Evolutionary conservation across 2,888 invertebrate species (phyloP).

Genomic region (Tubulanus polymorphus): DNA sequence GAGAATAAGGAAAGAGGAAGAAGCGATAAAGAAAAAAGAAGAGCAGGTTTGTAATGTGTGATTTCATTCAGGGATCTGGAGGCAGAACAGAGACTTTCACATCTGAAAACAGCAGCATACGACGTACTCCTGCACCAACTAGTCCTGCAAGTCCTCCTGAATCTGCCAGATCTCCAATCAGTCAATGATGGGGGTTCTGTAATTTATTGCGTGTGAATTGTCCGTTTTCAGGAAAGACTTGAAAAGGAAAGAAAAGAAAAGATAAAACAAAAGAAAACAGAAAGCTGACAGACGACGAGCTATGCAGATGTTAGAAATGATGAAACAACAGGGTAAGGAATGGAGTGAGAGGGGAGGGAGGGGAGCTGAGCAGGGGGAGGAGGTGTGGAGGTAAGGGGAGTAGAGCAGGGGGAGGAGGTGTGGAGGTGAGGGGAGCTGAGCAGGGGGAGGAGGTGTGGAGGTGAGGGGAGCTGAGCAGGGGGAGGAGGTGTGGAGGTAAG

Average conservation of each 20-base stretch:
- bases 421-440: background rate
- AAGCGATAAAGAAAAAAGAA: conserved; percentile 35
- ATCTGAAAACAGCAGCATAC: background rate
- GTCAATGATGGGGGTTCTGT: too few relatives aligned
- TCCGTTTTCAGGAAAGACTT: conserved; percentile 62
- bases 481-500: too few relatives aligned
- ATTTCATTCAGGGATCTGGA: too few relatives aligned
- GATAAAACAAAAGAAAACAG: conserved; percentile 90
- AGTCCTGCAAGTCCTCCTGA: background rate
- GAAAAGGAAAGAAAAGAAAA: conserved; percentile 85
- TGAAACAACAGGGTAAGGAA: conserved; percentile 75
- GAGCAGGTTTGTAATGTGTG: conserved; percentile 61
- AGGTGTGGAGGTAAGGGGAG: background rate
- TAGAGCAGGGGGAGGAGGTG: background rate
- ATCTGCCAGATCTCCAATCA: too few relatives aligned
- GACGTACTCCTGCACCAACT: background rate
- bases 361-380: background rate
- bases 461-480: background rate
- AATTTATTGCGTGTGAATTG: too few relatives aligned
- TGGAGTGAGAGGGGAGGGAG: background rate
- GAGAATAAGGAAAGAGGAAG: conserved; percentile 62
- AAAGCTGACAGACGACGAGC: conserved; percentile 81
- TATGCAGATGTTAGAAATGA: conserved; percentile 80
- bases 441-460: background rate
- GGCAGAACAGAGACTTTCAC: conserved; percentile 55